Evolutionary conservation across 1,140 invertebrate species (phyloP).

Genomic region (Phthorimaea operculella): DNA sequence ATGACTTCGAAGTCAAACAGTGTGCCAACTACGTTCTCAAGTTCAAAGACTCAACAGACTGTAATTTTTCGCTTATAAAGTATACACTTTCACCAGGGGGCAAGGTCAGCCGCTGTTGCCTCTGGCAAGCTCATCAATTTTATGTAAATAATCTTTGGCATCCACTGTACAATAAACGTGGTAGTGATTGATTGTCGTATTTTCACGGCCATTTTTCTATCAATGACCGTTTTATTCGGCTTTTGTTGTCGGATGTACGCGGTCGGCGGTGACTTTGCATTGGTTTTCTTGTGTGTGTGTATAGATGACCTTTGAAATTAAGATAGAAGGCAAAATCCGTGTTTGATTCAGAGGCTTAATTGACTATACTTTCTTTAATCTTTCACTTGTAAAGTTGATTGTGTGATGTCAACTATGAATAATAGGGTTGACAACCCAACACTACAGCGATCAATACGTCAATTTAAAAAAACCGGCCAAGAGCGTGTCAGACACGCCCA

Average conservation of each 20-base stretch:
- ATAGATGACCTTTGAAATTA: not conserved
- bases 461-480: too few relatives aligned
- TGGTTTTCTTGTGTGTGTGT: too few relatives aligned
- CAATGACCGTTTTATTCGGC: slow-evolving; percentile 10
- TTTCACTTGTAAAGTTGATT: too few relatives aligned
- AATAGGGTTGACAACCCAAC: too few relatives aligned
- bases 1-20: not conserved
- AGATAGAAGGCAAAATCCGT: too few relatives aligned
- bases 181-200: slow-evolving; percentile 46
- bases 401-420: not conserved
- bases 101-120: slow-evolving; percentile 44
- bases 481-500: too few relatives aligned
- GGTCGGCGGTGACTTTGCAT: not conserved
- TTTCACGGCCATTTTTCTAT: slow-evolving; percentile 28
- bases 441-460: too few relatives aligned
- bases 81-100: slow-evolving; percentile 31
- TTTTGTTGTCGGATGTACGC: not conserved
- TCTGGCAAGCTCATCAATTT: slow-evolving; percentile 43
- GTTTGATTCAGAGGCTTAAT: too few relatives aligned
- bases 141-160: slow-evolving; percentile 54
- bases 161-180: slow-evolving; percentile 39
- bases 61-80: slow-evolving; percentile 35
- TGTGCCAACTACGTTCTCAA: not conserved
- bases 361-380: too few relatives aligned
- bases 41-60: slow-evolving; percentile 8